phyloP scores from a whole-genome alignment of 2,797 vertebrate genomes.

The Anableps anableps region DNA sequence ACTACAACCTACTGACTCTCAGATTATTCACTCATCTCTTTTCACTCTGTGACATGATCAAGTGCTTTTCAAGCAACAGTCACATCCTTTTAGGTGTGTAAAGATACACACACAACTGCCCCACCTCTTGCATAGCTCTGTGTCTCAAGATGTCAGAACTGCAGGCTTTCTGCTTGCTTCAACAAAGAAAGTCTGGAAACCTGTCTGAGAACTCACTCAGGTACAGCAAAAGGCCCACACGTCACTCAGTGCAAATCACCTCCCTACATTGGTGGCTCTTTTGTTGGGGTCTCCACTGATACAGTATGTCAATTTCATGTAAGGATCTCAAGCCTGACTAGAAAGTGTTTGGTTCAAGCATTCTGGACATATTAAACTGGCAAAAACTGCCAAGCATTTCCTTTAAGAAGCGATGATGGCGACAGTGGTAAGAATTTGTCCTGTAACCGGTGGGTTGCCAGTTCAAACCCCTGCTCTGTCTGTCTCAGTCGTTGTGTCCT shows the following conservation, averaged over 20 bases:
- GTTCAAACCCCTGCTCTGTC: too few relatives aligned
- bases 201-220: conserved; percentile 70
- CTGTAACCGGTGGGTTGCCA: too few relatives aligned
- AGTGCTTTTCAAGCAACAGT: conserved; percentile 45
- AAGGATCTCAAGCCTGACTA: conserved; percentile 47
- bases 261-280: conserved; percentile 65
- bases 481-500: too few relatives aligned
- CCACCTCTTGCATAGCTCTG: conserved; percentile 39
- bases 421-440: too few relatives aligned
- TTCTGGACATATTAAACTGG: conserved; percentile 43
- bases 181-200: conserved; percentile 57
- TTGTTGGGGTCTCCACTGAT: conserved; percentile 75
- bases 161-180: conserved; percentile 51
- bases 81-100: conserved; percentile 25
- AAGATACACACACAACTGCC: conserved; percentile 16
- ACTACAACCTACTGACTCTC: conserved; percentile 14
- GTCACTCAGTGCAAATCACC: conserved; percentile 72
- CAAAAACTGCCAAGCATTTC: conserved; percentile 30
- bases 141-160: conserved; percentile 60
- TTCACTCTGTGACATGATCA: conserved; percentile 35
- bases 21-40: conserved; percentile 38
- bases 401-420: too few relatives aligned
- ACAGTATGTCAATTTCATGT: conserved; percentile 71
- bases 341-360: conserved; percentile 42
- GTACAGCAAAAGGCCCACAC: conserved; percentile 60